phyloP scores from a whole-genome alignment of 2,888 invertebrate species.

The Campopleginae sp. region DNA sequence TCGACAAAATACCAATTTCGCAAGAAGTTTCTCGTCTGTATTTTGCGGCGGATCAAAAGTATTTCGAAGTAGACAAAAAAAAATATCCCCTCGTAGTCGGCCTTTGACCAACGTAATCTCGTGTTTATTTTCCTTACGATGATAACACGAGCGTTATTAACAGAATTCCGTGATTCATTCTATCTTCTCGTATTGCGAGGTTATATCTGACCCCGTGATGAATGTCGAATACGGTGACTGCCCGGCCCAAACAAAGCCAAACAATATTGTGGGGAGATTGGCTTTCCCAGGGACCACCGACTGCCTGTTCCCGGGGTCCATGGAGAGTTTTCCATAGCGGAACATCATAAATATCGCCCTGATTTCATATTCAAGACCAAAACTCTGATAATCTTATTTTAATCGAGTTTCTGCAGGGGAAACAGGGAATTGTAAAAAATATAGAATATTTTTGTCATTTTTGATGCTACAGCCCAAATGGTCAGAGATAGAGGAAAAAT shows the following conservation, averaged over 20 bases:
- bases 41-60: slow-evolving; percentile 13
- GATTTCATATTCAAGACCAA: not conserved
- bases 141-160: slow-evolving; percentile 11
- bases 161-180: not conserved
- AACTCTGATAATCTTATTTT: not conserved
- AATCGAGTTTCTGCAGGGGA: not conserved
- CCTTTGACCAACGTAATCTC: slow-evolving; percentile 31
- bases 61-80: not conserved
- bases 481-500: not conserved
- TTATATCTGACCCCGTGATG: not conserved
- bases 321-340: not conserved
- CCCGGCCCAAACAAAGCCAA: not conserved
- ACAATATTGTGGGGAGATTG: not conserved
- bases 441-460: not conserved
- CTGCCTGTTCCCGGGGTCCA: not conserved
- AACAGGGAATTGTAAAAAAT: not conserved
- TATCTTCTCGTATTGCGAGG: slow-evolving; percentile 23
- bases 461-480: not conserved
- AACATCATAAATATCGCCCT: not conserved
- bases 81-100: not conserved
- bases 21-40: not conserved
- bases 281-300: not conserved
- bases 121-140: not conserved
- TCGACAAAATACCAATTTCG: not conserved
- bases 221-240: not conserved